Evolutionary conservation across 2,888 invertebrate species (phyloP).

Genomic region (Pandemis heparana): DNA sequence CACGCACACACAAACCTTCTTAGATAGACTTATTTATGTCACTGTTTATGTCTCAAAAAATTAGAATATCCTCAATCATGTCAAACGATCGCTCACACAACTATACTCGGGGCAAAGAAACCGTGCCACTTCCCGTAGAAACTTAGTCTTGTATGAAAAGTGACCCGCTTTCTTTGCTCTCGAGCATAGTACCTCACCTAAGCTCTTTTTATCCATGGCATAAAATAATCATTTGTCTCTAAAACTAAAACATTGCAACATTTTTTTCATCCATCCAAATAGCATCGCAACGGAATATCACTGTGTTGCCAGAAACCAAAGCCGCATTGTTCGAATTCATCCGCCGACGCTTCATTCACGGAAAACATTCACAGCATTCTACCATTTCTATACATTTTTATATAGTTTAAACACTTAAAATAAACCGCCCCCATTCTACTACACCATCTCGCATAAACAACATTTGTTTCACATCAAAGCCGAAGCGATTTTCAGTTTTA

Average conservation of each 20-base stretch:
- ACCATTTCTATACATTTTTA: slow-evolving; percentile 13
- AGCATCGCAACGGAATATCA: background rate
- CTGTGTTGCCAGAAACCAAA: slow-evolving; percentile 17
- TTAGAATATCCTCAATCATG: no score
- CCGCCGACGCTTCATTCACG: slow-evolving; percentile 18
- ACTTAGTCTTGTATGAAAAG: no score
- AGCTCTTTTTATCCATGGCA: no score
- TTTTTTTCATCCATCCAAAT: background rate
- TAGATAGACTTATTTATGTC: no score
- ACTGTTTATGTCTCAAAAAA: no score
- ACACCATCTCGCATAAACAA: slow-evolving; percentile 57
- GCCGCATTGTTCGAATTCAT: slow-evolving; percentile 22
- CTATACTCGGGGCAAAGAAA: no score
- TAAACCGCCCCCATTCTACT: slow-evolving; percentile 43
- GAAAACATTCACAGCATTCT: slow-evolving; percentile 22
- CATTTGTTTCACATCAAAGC: slow-evolving; percentile 78
- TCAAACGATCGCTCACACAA: no score
- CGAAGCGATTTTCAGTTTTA: slow-evolving; percentile 71
- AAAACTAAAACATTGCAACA: background rate
- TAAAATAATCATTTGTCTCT: background rate
- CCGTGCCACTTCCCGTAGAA: no score
- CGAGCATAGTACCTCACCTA: no score
- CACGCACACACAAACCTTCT: no score
- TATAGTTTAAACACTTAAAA: slow-evolving; percentile 27
- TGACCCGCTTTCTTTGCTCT: no score